phyloP scores from a whole-genome alignment of 2,113 vertebrate species.

The Xiphias gladius region DNA sequence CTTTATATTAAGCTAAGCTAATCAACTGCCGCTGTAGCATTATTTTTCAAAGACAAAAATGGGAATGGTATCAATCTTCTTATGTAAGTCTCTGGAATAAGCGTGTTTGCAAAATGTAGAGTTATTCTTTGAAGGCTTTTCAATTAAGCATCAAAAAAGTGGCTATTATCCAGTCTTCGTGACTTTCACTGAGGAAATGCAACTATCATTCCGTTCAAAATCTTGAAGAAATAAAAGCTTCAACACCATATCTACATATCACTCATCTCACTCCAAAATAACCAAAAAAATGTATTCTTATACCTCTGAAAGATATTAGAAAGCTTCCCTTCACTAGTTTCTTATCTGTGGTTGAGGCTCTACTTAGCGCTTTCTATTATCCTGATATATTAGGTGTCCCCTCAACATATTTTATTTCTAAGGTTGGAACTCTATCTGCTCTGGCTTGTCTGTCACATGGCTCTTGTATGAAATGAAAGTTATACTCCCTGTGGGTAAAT shows the following conservation, averaged over 20 bases:
- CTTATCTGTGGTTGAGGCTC: slow-evolving; percentile 46
- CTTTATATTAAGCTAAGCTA: not conserved
- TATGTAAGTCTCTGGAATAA: not conserved
- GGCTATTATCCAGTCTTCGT: not conserved
- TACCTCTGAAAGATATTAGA: slow-evolving; percentile 64
- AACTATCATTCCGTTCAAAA: not conserved
- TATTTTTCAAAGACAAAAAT: not conserved
- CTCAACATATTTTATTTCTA: slow-evolving; percentile 59
- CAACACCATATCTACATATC: slow-evolving; percentile 49
- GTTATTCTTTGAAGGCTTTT: not conserved
- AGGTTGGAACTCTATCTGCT: slow-evolving; percentile 62
- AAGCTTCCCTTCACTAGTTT: slow-evolving; percentile 40
- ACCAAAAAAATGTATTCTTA: slow-evolving; percentile 12
- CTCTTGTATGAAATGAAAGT: slow-evolving; percentile 64
- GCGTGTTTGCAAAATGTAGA: not conserved
- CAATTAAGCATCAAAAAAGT: not conserved
- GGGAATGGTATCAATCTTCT: not conserved
- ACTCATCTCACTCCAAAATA: slow-evolving; percentile 55
- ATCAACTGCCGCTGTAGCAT: not conserved
- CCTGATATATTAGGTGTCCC: slow-evolving; percentile 57
- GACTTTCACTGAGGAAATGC: slow-evolving; percentile 23
- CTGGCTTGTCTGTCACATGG: slow-evolving; percentile 50
- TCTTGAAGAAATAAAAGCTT: slow-evolving; percentile 26
- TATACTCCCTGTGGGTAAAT: slow-evolving; percentile 77
- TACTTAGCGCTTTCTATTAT: slow-evolving; percentile 41